Base-by-base conservation (phyloP, 2,113 vertebrate species). In the human region DNA sequence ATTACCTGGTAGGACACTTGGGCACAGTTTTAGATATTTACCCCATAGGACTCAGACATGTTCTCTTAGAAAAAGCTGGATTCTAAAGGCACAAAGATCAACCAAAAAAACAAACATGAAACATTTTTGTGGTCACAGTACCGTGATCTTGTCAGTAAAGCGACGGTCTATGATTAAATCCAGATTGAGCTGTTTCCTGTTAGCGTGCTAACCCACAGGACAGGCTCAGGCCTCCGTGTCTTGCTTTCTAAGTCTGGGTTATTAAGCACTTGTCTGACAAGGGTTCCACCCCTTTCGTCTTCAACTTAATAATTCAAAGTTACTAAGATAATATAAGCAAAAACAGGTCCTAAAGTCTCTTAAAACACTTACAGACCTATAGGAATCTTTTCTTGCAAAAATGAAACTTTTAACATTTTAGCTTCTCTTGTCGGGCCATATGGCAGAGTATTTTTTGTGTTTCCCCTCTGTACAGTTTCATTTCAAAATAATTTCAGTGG, bases 111-210 rank as follows among this genome's bases (percentile, higher is more conserved):
- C 93, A 98, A 93, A 94, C 61, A 8, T 27, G 86, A 81, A 97
- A 92, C 80, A 92, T 96, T 97, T 89, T 83, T 97, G 97, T 95
- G 96, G 97, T 97, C 89, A 98, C 96, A 32, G 93, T 96, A 98
- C 98, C 94, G 87, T 92, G 97, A 87, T 98, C 97, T 89, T 98
- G 98, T 98, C 96, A 97, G 98, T 18, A 97, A 96, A 94, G 98
- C 94, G 97, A 97, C 93, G 96, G 93, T 95, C 98, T 95, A 97
- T 99, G 99, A 99, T 99, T 99, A 99, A 99, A 99, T 99, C 99
- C 99, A 99, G 99, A 99, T 99, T 98, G 98, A 98, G 98, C 97
- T 64, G 96, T 98, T 99, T 99, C 99, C 99, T 99, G 99, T 99
- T 98, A 99, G 99, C 85, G 89, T 96, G 98, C 98, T 98, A 98